Percentiles rank a stretch among this genome's conserved stretches.
Evolutionary conservation across 1,140 invertebrate species (phyloP).

Genomic region (Pollicipes pollicipes): DNA sequence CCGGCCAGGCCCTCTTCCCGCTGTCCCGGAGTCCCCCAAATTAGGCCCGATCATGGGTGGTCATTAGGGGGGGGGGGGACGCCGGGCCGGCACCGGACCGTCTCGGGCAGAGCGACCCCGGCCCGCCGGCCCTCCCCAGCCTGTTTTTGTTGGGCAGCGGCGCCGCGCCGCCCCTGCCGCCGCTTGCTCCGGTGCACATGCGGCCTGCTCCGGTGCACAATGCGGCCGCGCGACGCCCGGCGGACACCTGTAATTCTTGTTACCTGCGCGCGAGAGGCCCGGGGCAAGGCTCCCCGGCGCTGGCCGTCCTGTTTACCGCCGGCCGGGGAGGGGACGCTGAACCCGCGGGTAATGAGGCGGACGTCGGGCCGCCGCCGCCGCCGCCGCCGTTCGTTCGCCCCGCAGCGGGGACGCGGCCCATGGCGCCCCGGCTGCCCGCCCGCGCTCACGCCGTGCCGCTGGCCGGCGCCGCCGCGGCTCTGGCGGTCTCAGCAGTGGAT

Average conservation of each 20-base stretch:
- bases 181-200: too few species aligned
- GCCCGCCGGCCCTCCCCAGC: too few species aligned
- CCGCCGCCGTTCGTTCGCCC: too few species aligned
- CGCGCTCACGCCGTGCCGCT: too few species aligned
- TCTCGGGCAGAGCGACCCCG: not conserved
- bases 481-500: too few species aligned
- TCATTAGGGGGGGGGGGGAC: not conserved
- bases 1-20: too few species aligned
- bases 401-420: too few species aligned
- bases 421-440: too few species aligned
- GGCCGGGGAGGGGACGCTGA: not conserved
- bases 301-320: not conserved
- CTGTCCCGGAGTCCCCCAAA: not conserved
- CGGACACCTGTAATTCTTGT: slow-evolving; percentile 1
- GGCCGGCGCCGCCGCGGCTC: too few species aligned
- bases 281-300: not conserved
- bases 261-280: not conserved
- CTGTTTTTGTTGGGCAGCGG: not conserved
- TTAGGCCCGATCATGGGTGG: not conserved
- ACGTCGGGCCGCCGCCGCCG: too few species aligned
- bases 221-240: not conserved
- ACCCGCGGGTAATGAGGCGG: not conserved
- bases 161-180: too few species aligned
- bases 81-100: too few species aligned
- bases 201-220: not conserved